These are phyloP conservation scores for Gallirallus australis DNA, from an alignment of 2,797 vertebrate genomes.

Conservation along the genomic window DNA sequence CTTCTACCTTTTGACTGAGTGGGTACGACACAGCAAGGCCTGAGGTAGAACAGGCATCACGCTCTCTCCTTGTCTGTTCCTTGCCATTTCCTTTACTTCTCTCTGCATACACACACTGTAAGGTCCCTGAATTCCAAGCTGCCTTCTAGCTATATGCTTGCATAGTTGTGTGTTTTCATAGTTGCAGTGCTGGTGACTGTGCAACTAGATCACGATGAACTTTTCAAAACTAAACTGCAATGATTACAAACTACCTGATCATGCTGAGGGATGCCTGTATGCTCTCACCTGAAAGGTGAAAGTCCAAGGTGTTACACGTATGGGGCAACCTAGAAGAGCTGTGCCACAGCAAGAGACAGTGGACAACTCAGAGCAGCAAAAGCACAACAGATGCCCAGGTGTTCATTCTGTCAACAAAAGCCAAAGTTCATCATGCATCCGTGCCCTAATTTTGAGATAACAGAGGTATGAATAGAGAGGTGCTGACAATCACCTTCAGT, in stretches of 20 bases:
- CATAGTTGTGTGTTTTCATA: not conserved
- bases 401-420: not conserved
- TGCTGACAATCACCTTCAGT: not conserved
- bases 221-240: not conserved
- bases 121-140: not conserved
- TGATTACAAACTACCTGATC: not conserved
- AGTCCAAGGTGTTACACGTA: not conserved
- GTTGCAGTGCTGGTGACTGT: rapidly evolving
- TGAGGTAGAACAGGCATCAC: not conserved
- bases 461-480: rapidly evolving
- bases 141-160: not conserved
- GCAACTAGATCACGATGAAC: not conserved
- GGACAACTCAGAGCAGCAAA: not conserved
- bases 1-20: not conserved
- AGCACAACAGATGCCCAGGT: not conserved
- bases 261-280: not conserved
- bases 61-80: not conserved
- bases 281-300: not conserved
- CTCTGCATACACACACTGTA: not conserved
- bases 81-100: not conserved
- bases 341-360: not conserved
- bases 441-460: not conserved
- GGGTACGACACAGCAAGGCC: not conserved
- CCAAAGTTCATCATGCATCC: not conserved
- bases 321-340: not conserved